Base-by-base conservation (phyloP, 1,140 invertebrate genomes). In the Sipha flava region DNA sequence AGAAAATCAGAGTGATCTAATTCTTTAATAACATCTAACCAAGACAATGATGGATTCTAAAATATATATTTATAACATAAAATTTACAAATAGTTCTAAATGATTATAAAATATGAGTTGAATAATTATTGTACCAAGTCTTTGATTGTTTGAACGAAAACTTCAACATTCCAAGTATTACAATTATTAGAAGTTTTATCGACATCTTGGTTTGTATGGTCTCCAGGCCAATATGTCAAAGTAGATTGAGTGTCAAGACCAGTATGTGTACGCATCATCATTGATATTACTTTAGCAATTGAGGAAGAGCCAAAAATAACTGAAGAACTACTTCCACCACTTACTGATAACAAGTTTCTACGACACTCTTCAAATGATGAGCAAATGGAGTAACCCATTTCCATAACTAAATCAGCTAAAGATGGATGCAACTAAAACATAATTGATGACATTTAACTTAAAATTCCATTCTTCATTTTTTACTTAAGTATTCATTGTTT, bases 21-120 rank as follows among this genome's bases (percentile, higher is more conserved):
- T 85, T 97, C 94, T 77, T 91, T 85, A 62, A 97, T 91, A 0
- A 98, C 94, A 83, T 98, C 96, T 83, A 92, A 94, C 95, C 96
- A 98, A 83, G 92, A 91, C 43, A 98, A 85, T 83, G 91, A 92
- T 10, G 93, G 91, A 81, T 87, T 86, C 87, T 89, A 79, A 49
- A 85, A 82, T 81, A 81, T 81, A 80, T 82, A 57, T 34, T 81
- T 52, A 21, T 40, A 1, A 29, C 23, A 62, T 2, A 49, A 64
- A 45, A 10, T 49, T 80, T 79, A 37, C 21, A 72, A 45, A 26
- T 26, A 31, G n/a, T 29, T 70, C 1, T 45, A 10, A 47, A n/a
- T 18, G 2, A 29, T 10, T 23, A 59, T 45, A 31, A 73, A 77
- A 70, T 54, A 79, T 21, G 68, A 14, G 31, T 80, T 59, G 14